These are phyloP conservation scores for Ceyx erithaca DNA, from an alignment of 2,797 vertebrate species.

Conservation along the genomic window DNA sequence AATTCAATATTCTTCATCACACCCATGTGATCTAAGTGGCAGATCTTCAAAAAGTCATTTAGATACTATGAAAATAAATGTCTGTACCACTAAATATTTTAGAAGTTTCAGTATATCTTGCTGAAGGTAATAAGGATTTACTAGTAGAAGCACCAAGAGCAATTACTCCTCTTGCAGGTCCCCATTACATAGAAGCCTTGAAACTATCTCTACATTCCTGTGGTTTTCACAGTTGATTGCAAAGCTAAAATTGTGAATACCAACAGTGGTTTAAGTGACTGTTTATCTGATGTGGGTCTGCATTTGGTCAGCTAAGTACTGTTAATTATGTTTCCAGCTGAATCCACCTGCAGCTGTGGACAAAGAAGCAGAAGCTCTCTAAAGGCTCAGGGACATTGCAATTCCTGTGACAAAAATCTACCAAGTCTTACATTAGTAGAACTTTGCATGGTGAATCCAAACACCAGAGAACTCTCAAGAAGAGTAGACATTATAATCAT, in stretches of 20 bases:
- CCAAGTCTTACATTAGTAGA: neutral
- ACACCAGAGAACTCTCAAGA: neutral
- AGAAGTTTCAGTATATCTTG: neutral
- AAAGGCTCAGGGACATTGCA: neutral
- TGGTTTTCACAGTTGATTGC: neutral
- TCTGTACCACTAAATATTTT: neutral
- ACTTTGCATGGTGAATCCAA: neutral
- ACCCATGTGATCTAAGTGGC: fast-evolving
- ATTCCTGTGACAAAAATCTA: neutral
- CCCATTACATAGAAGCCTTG: neutral
- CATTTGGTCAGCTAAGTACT: neutral
- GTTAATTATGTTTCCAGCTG: neutral
- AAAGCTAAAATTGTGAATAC: neutral
- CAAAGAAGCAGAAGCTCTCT: neutral
- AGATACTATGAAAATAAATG: neutral
- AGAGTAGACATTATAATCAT: neutral
- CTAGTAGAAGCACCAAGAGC: neutral
- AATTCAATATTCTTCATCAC: neutral
- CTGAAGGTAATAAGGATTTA: neutral
- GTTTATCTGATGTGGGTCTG: neutral
- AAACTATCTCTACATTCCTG: neutral
- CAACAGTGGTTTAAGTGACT: neutral
- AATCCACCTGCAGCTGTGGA: neutral
- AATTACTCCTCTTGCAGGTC: neutral
- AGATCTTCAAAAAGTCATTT: neutral